phyloP scores from a whole-genome alignment of 2,113 vertebrate species.

The Sminthopsis crassicaudata region DNA sequence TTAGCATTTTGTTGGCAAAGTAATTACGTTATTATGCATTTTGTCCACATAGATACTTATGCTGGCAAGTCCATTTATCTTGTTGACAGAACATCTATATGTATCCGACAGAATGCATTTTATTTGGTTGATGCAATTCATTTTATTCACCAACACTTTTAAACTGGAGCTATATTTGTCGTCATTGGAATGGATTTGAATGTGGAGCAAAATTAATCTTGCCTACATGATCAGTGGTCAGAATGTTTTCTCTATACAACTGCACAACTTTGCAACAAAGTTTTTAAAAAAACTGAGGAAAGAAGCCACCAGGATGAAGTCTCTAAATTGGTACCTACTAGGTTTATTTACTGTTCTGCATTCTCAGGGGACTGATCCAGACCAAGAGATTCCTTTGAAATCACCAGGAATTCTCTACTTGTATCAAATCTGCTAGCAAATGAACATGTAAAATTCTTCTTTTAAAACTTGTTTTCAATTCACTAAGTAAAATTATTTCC shows the following conservation, averaged over 20 bases:
- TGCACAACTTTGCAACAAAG: neutral
- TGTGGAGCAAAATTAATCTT: slow-evolving; percentile 59
- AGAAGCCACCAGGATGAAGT: neutral
- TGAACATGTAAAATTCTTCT: neutral
- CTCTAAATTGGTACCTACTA: neutral
- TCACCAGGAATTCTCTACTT: neutral
- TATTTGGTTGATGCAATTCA: slow-evolving; percentile 81
- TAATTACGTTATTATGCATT: slow-evolving; percentile 86
- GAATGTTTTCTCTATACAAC: slow-evolving; percentile 20
- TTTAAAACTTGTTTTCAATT: neutral
- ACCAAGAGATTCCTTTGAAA: slow-evolving; percentile 6
- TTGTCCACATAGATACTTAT: slow-evolving; percentile 79
- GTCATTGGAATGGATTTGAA: slow-evolving; percentile 62
- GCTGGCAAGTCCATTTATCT: slow-evolving; percentile 81
- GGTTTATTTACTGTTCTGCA: neutral
- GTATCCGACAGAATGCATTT: slow-evolving; percentile 76
- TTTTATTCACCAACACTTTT: slow-evolving; percentile 77
- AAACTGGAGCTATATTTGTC: slow-evolving; percentile 68
- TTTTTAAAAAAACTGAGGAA: neutral
- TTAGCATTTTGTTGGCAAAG: slow-evolving; percentile 83
- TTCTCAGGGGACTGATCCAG: neutral
- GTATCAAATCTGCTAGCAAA: neutral
- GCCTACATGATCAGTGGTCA: neutral
- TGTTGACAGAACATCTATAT: slow-evolving; percentile 85
- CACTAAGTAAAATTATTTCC: neutral